Evolutionary conservation across 2,113 vertebrate genomes (phyloP).

Genomic region (Erythrolamprus reginae): DNA sequence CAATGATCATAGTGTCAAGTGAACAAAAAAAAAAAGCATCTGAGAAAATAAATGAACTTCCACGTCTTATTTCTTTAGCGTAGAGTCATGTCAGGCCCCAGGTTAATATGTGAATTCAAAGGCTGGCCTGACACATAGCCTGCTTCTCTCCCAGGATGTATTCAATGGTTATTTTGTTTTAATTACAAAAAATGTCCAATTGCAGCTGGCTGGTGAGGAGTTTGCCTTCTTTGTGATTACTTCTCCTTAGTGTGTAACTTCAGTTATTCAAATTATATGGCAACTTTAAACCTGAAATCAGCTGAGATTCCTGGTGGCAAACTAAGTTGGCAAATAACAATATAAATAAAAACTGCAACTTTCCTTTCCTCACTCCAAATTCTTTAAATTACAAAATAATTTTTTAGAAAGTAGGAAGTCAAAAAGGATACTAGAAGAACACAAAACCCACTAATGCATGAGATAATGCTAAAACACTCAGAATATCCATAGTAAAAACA

Average conservation of each 20-base stretch:
- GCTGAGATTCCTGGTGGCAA: background rate
- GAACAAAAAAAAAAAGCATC: too few species aligned
- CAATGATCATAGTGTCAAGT: conserved; percentile 2
- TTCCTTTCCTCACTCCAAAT: too few species aligned
- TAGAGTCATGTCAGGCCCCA: too few species aligned
- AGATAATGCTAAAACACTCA: background rate
- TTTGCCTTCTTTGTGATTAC: conserved; percentile 1
- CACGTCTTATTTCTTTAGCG: too few species aligned
- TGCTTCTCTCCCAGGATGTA: background rate
- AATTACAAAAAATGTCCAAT: background rate
- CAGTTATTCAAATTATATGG: background rate
- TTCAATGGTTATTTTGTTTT: background rate
- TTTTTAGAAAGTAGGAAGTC: background rate
- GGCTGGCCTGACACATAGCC: too few species aligned
- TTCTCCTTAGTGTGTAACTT: background rate
- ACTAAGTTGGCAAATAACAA: background rate
- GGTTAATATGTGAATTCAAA: too few species aligned
- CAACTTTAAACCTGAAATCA: background rate
- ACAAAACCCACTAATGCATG: too few species aligned
- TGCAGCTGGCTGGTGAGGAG: background rate
- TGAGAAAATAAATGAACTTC: too few species aligned
- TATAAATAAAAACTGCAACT: background rate
- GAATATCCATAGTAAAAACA: background rate
- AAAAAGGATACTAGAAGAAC: background rate
- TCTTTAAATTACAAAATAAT: background rate